Base-by-base conservation (phyloP, 2,113 vertebrate species). In the Perca schrenkii region DNA sequence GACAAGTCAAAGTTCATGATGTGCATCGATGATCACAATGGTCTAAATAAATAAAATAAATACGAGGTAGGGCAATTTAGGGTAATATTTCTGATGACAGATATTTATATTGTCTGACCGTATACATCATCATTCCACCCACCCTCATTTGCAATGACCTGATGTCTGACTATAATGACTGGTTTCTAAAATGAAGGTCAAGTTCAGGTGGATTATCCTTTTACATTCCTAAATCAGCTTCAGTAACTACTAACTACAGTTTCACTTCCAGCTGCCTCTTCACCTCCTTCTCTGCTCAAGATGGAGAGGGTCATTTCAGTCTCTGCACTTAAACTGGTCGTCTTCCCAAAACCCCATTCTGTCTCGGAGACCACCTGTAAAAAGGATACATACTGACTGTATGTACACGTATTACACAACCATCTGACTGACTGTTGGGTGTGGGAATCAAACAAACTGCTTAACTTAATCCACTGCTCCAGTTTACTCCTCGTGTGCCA, bases 241-340 rank as follows among this genome's bases (percentile, higher is more conserved):
- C 12, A 16, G 8, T 25, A 15, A 63, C 1, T 5, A n/a, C 16
- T 2, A 69, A 19, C 46, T 47, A 10, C 4, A 22, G 58, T 66
- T 71, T 70, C 14, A 66, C 34, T 60, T n/a, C 34, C 78, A 85
- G 47, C 54, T 56, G 47, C 62, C 47, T 70, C 53, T 54, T 71
- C 19, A 28, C 17, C n/a, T 70, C 43, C 19, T 10, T 31, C 47
- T 21, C 56, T 19, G 47, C 57, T 63, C 25, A 75, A 36, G 31
- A 22, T 17, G 52, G 28, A 16, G 56, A 68, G 58, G 13, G 46
- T n/a, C 25, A 60, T 47, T 62, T 36, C 31, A 68, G 17, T 54
- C 73, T 61, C 43, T 22, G 58, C 13, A 67, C 57, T 47, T 10
- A 17, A 56, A 65, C 28, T 7, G 28, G 3, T 11, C 1, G 1